A percentile compares a stretch with the other conserved stretches of the same genome.
Conservation (phyloP, 2,888 invertebrate species). For the Diabrotica balteata region DNA sequence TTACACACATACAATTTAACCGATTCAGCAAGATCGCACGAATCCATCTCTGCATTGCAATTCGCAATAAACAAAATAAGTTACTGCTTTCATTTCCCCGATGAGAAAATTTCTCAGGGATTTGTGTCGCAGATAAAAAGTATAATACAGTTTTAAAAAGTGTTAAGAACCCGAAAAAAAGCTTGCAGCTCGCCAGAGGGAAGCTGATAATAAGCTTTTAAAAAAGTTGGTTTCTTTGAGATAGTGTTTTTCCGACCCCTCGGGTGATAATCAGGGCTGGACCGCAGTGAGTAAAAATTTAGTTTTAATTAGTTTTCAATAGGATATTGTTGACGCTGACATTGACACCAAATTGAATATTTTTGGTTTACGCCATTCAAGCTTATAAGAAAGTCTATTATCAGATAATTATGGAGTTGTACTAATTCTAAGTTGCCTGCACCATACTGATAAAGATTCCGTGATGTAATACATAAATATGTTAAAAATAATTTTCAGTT, state of each 20-base stretch:
- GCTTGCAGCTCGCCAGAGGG: slow-evolving; percentile 43
- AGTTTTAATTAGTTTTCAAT: neutral
- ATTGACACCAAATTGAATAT: no score
- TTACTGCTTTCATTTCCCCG: slow-evolving; percentile 27
- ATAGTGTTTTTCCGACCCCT: slow-evolving; percentile 59
- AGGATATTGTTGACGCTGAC: no score
- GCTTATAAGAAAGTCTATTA: no score
- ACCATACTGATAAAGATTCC: no score
- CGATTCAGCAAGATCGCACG: no score
- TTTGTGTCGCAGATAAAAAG: slow-evolving; percentile 49
- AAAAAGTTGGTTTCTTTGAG: slow-evolving; percentile 58
- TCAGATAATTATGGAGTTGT: no score
- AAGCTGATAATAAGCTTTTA: slow-evolving; percentile 62
- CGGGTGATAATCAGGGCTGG: slow-evolving; percentile 38
- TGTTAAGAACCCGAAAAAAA: slow-evolving; percentile 58
- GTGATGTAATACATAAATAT: no score
- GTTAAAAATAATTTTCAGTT: no score
- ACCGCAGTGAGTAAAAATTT: neutral
- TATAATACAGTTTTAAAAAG: slow-evolving; percentile 60
- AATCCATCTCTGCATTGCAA: slow-evolving; percentile 2
- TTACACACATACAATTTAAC: no score
- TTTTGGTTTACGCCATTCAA: no score
- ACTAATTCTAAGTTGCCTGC: no score
- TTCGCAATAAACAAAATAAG: slow-evolving; percentile 25
- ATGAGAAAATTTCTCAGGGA: slow-evolving; percentile 31